phyloP scores from a whole-genome alignment of 2,888 invertebrate genomes.

The Rosalia funebris region DNA sequence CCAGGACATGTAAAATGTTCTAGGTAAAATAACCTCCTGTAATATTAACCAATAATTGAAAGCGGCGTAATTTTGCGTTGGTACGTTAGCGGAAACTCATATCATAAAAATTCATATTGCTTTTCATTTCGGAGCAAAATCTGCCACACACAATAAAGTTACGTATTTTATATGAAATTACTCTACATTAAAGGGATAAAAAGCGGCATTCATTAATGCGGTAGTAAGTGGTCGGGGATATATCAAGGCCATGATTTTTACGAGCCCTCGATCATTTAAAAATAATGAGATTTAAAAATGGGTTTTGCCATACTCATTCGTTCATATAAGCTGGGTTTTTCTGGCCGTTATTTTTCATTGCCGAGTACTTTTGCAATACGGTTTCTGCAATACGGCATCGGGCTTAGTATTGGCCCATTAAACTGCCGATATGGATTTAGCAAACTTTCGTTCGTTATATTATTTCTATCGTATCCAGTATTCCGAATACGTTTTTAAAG shows the following conservation, averaged over 20 bases:
- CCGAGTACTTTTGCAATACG: conserved; percentile 1
- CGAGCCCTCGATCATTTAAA: conserved; percentile 28
- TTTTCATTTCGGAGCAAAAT: neutral
- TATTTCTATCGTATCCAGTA: neutral
- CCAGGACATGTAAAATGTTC: no score
- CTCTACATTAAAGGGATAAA: conserved; percentile 16
- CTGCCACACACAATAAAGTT: conserved; percentile 8
- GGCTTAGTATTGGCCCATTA: conserved; percentile 3
- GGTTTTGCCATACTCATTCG: neutral
- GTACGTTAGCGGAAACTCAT: neutral
- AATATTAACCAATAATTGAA: no score
- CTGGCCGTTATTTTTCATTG: neutral
- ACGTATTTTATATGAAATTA: conserved; percentile 16
- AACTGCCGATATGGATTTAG: conserved; percentile 12
- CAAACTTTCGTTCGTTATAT: neutral
- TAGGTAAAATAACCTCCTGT: no score
- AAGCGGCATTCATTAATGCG: conserved; percentile 13
- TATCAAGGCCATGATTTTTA: conserved; percentile 19
- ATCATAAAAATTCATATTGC: conserved; percentile 7
- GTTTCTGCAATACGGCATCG: neutral
- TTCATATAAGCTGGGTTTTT: conserved; percentile 7
- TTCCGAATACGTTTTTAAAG: neutral
- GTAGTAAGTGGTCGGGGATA: neutral
- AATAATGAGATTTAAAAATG: conserved; percentile 25
- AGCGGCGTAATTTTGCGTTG: neutral